A percentile compares a stretch with the other conserved stretches of the same genome.
phyloP scores from a whole-genome alignment of 2,113 vertebrate genomes.

The Oncorhynchus mykiss region DNA sequence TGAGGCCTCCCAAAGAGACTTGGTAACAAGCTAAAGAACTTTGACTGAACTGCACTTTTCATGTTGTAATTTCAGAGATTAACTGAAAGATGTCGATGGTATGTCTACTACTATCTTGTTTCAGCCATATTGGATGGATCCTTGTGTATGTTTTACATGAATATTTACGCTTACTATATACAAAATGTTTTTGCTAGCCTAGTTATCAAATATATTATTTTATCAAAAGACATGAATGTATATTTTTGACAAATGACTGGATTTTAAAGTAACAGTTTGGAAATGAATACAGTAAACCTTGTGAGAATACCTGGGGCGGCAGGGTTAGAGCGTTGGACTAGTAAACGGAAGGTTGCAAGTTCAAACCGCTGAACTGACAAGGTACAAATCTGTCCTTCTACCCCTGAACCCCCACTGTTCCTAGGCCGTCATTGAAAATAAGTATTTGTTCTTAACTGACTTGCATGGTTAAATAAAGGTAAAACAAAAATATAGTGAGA shows the following conservation, averaged over 20 bases:
- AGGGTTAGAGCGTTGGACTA: too few relatives aligned
- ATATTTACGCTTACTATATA: conserved; percentile 25
- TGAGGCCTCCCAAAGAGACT: conserved; percentile 27
- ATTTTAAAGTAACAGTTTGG: background rate
- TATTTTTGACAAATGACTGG: background rate
- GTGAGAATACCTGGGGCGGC: too few relatives aligned
- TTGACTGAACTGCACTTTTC: conserved; percentile 42
- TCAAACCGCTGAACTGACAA: too few relatives aligned
- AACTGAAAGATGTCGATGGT: background rate
- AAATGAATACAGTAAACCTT: background rate
- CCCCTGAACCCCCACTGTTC: too few relatives aligned
- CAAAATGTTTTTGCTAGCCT: background rate
- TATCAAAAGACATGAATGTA: conserved; percentile 55
- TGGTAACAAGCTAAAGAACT: conserved; percentile 16
- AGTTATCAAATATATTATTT: conserved; percentile 13
- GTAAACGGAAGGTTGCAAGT: too few relatives aligned
- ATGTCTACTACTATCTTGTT: conserved; percentile 64
- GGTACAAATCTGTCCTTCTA: too few relatives aligned
- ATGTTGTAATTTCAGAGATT: conserved; percentile 28
- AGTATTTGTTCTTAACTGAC: too few relatives aligned
- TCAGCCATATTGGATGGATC: conserved; percentile 66
- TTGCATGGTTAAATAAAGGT: too few relatives aligned
- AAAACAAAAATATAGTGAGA: too few relatives aligned
- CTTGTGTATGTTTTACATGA: background rate
- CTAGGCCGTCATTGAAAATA: too few relatives aligned